These are phyloP conservation scores for Tortricodes alternella DNA, from an alignment of 2,888 invertebrate species.

Conservation along the genomic window DNA sequence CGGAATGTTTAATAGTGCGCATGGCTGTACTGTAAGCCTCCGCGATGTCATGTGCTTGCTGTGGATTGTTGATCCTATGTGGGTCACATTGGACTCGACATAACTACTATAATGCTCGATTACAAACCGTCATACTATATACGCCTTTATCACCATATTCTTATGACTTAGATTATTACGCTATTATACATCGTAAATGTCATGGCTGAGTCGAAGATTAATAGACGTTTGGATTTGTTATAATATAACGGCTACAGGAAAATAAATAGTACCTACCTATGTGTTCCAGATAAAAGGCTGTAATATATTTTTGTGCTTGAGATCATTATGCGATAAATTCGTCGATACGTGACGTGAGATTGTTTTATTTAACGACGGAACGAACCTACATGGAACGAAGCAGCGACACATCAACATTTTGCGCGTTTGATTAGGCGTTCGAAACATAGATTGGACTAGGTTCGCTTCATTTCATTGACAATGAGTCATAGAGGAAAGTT, in stretches of 20 bases:
- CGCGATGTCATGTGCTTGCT: constrained; percentile 32
- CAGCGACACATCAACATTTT: background rate
- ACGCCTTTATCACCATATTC: constrained; percentile 9
- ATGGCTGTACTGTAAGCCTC: constrained; percentile 12
- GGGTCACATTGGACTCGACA: constrained; percentile 35
- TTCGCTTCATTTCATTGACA: background rate
- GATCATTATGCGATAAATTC: constrained; percentile 5
- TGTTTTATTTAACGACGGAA: constrained; percentile 10
- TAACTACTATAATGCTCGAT: background rate
- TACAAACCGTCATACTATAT: constrained; percentile 6
- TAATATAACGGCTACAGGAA: constrained; percentile 8
- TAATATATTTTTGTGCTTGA: background rate
- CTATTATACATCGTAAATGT: constrained; percentile 32
- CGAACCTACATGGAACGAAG: background rate
- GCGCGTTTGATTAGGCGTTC: background rate
- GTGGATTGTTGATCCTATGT: constrained; percentile 38
- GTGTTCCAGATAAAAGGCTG: background rate
- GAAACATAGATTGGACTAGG: background rate
- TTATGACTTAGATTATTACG: constrained; percentile 23
- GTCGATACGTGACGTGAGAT: background rate
- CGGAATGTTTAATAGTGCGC: constrained; percentile 12
- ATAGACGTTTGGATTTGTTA: background rate
- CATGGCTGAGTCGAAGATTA: constrained; percentile 32
- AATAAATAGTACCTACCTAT: background rate
- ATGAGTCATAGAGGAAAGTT: constrained; percentile 3